Percentiles rank a stretch among this genome's conserved stretches.
phyloP scores from a whole-genome alignment of 2,888 invertebrate genomes.

The Hoplodrina blanda region DNA sequence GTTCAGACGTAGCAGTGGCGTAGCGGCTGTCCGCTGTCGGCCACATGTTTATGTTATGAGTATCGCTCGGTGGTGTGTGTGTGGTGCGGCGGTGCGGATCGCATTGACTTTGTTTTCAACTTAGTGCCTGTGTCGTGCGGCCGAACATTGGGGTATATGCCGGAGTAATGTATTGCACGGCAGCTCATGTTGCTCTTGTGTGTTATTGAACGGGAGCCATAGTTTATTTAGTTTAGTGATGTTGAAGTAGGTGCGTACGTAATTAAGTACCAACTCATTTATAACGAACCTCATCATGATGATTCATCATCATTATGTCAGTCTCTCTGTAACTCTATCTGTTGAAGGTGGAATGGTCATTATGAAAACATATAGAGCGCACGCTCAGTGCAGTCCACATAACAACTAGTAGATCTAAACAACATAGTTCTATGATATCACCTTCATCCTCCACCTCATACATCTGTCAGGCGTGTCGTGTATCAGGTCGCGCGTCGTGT shows the following conservation, averaged over 20 bases:
- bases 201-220: conserved; percentile 13
- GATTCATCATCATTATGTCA: no score
- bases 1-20: conserved; percentile 8
- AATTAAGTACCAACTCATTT: background rate
- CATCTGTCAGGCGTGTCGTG: no score
- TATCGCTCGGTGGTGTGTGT: background rate
- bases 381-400: background rate
- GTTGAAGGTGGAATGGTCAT: no score
- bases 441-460: no score
- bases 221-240: conserved; percentile 9
- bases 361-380: background rate
- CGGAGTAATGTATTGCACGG: conserved; percentile 5
- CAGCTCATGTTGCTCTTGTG: background rate
- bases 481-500: no score
- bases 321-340: no score
- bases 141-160: conserved; percentile 6
- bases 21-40: conserved; percentile 14
- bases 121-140: conserved; percentile 2
- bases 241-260: background rate
- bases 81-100: conserved; percentile 5
- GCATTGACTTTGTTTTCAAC: conserved; percentile 26
- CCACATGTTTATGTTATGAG: conserved; percentile 36
- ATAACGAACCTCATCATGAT: no score
- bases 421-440: background rate
- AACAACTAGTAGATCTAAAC: background rate